phyloP scores from a whole-genome alignment of 1,140 invertebrate genomes.

The Mamestra configurata region DNA sequence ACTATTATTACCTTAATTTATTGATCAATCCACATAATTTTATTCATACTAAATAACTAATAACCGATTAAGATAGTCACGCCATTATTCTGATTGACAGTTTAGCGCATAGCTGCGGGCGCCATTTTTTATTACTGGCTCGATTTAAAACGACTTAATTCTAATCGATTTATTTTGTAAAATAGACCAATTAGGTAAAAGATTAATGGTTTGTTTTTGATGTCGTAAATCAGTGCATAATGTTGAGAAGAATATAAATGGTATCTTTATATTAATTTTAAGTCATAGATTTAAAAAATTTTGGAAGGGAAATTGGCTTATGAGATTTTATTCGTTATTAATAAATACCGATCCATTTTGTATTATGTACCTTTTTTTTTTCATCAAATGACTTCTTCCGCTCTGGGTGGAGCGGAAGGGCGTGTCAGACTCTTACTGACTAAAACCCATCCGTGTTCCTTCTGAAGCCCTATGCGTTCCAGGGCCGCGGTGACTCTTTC shows the following conservation, averaged over 20 bases:
- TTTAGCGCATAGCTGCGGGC: conserved; percentile 15
- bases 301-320: no score
- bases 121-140: conserved; percentile 10
- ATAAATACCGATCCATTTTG: no score
- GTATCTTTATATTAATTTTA: neutral
- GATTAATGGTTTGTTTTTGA: conserved; percentile 9
- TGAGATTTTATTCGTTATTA: no score
- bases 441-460: no score
- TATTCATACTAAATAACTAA: conserved; percentile 5
- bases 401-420: no score
- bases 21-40: conserved; percentile 7
- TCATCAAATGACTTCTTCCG: no score
- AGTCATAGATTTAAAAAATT: no score
- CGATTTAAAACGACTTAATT: conserved; percentile 36
- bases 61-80: conserved; percentile 3
- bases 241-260: neutral
- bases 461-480: no score
- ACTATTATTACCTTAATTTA: neutral
- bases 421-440: no score
- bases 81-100: conserved; percentile 25
- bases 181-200: conserved; percentile 9
- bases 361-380: no score
- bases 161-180: conserved; percentile 29
- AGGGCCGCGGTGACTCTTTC: no score
- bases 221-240: neutral